phyloP scores from a whole-genome alignment of 2,797 vertebrate genomes.

The Bovichtus diacanthus region DNA sequence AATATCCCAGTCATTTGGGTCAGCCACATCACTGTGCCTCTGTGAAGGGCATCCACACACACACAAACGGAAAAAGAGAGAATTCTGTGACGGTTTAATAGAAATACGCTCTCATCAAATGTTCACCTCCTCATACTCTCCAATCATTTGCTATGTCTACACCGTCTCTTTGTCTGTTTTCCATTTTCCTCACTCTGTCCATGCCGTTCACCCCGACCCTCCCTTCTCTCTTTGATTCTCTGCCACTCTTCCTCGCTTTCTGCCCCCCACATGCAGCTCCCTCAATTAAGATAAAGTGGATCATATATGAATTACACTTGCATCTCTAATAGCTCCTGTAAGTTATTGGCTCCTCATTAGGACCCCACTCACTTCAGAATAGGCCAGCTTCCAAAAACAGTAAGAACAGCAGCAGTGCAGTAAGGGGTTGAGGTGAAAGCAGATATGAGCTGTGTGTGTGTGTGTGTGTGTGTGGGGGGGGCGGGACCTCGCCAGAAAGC shows the following conservation, averaged over 20 bases:
- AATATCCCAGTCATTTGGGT: conserved; percentile 80
- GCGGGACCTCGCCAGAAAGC: too few relatives aligned
- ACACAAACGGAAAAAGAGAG: conserved; percentile 23
- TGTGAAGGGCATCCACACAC: conserved; percentile 57
- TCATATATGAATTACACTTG: conserved; percentile 64
- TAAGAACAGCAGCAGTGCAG: conserved; percentile 29
- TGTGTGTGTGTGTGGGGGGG: too few relatives aligned
- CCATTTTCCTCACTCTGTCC: conserved; percentile 36
- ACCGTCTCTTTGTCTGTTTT: conserved; percentile 40
- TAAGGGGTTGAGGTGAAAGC: conserved; percentile 44
- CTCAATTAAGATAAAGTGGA: conserved; percentile 62
- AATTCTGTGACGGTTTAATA: conserved; percentile 59
- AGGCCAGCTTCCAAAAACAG: conserved; percentile 30
- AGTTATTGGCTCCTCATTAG: conserved; percentile 63
- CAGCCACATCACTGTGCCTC: conserved; percentile 61
- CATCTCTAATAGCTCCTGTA: conserved; percentile 44
- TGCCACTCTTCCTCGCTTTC: conserved; percentile 5
- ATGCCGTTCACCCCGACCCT: conserved; percentile 17
- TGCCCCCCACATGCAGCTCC: not conserved
- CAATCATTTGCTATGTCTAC: conserved; percentile 56
- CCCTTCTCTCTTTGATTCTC: conserved; percentile 14
- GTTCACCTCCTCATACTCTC: conserved; percentile 44
- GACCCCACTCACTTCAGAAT: conserved; percentile 22
- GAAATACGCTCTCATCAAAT: conserved; percentile 62
- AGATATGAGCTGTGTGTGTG: conserved; percentile 25